Evolutionary conservation across 2,888 invertebrate species (phyloP), one percentile per base, ranked within the genome.

Genomic region (Xestia ashworthii): DNA sequence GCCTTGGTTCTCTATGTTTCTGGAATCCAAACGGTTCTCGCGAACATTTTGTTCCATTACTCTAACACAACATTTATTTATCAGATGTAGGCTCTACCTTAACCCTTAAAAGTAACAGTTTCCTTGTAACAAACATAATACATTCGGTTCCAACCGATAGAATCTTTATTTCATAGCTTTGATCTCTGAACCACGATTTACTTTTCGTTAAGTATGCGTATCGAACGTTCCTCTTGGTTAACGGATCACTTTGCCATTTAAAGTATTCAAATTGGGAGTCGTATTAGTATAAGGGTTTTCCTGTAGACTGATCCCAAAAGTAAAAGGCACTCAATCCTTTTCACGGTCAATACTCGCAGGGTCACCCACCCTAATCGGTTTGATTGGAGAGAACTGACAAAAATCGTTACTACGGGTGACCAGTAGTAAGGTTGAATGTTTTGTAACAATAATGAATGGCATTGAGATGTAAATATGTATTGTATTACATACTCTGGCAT

Each of bases 111-210:
- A 0, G 8, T 25, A 0, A 48, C 46, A 25, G 3, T 14, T 14
- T 9, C 25, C 22, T 3, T 14, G 25, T 0, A 38, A 41, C 77
- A 41, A 67, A 48, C 78, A 66, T 78, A 19, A 58, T 78, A 8
- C 14, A 76, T 1, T 6, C 3, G n/a, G 16, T 58, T 41, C 9
- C 48, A n/a, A 48, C 41, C 32, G 48, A 48, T 12, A 44, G 19
- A 3, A 44, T 69, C 41, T 50, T 79, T 41, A 58, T 69, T 79
- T 44, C 14, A 76, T 38, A 46, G 41, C 48, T 44, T 60, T 8
- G 48, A 60, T 32, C 79, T 69, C 70, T 1, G n/a, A 69, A n/a
- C 41, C 16, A 50, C 48, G 70, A 69, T 32, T 77, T 79, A 60
- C n/a, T 14, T 38, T 14, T 79, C 46, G 16, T 67, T 46, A 58